These are phyloP conservation scores for Macrophya annulata DNA, from an alignment of 2,888 invertebrate genomes.

Conservation along the genomic window DNA sequence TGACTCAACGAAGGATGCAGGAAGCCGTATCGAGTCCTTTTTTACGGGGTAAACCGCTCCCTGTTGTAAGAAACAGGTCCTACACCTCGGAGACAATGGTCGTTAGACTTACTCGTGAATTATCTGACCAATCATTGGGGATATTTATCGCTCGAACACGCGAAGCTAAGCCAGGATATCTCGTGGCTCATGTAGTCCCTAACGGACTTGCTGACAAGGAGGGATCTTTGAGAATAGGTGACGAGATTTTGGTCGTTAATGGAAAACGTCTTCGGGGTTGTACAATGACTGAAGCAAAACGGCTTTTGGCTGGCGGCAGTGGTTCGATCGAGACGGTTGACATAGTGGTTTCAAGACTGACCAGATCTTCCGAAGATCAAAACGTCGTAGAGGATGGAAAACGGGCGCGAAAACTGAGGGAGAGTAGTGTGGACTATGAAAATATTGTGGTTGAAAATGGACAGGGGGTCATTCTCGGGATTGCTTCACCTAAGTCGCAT, in stretches of 20 bases:
- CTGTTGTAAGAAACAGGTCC: conserved; percentile 69
- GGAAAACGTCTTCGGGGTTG: conserved; percentile 86
- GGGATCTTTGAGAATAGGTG: conserved; percentile 85
- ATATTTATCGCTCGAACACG: conserved; percentile 87
- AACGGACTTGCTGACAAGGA: conserved; percentile 87
- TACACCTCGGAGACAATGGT: conserved; percentile 76
- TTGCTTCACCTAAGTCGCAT: conserved; percentile 78
- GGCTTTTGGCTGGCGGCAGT: conserved; percentile 82
- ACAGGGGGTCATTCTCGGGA: conserved; percentile 79
- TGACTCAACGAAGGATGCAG: conserved; percentile 68
- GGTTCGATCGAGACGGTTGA: conserved; percentile 84
- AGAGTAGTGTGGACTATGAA: conserved; percentile 88
- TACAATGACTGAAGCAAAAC: conserved; percentile 85
- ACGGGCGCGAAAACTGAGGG: conserved; percentile 80
- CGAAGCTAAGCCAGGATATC: conserved; percentile 81
- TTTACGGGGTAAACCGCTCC: conserved; percentile 59
- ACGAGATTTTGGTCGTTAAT: conserved; percentile 88
- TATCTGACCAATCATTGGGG: conserved; percentile 85
- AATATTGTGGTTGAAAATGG: conserved; percentile 81
- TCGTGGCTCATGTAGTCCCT: conserved; percentile 87
- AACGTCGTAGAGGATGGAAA: conserved; percentile 57
- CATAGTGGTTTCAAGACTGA: conserved; percentile 84
- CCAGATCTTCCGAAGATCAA: conserved; percentile 66
- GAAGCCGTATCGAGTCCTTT: conserved; percentile 66
- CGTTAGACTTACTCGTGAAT: conserved; percentile 82